Evolutionary conservation across 2,888 invertebrate genomes (phyloP), one percentile per base, ranked within the genome.

Genomic region (Zaprionus lineosus): DNA sequence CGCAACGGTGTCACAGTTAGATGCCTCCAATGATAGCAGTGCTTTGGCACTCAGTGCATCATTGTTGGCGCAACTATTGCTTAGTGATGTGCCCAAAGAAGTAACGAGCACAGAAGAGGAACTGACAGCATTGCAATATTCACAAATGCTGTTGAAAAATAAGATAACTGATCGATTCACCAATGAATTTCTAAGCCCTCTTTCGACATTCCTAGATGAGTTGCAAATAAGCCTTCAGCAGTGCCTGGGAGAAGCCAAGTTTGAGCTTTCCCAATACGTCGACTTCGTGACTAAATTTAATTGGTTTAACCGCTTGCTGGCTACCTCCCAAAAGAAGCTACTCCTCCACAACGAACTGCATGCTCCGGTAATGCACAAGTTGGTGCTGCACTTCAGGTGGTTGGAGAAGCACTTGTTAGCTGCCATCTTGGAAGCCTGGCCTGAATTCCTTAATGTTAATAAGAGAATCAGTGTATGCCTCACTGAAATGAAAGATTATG

Each of bases 311-410:
- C 87, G 90, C 0, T 28, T 90, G 2, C 29, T 88, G 14, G 41
- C 53, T 1, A 72, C 77, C 1, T 68, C 89, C 0, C 81, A 86
- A 50, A 61, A 75, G 4, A 84, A 86, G 8, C 47, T 90, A 1
- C 83, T 88, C 8, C 55, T 75, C 4, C 52, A 82, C 14, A 88
- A 88, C 67, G 86, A 90, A 65, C 69, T 91, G 31, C 90, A 91
- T 60, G 90, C 92, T 41, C 92, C 93, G 58, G 89, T 93, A 1
- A 88, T 93, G 31, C 92, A 93, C n/a, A 90, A 93, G 43, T 82
- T 95, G 0, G 91, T 92, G 66, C 91, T 95, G 7, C 95, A 95
- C 84, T 94, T 93, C 75, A 94, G 93, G 87, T 96, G 95, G 95
- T 86, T 95, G 26, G 89, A 91, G 11, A 95, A 95, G 85, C 91